These are phyloP conservation scores for Pyrrhosoma nymphula DNA, from an alignment of 2,888 invertebrate genomes.

Conservation along the genomic window DNA sequence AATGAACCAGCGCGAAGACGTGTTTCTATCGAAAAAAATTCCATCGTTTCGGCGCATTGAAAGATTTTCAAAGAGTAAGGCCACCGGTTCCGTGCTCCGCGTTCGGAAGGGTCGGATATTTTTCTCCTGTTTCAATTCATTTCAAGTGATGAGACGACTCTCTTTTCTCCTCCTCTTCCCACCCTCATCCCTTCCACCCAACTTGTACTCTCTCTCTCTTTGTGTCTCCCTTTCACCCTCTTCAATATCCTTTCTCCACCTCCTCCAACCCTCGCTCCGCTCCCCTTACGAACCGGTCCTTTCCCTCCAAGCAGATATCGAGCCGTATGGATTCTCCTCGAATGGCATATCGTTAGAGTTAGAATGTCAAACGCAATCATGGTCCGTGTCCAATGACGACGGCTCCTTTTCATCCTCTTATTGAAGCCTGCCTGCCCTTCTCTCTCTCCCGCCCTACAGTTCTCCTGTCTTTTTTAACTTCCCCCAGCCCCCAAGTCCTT, in stretches of 20 bases:
- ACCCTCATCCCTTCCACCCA: not conserved
- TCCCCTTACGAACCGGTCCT: no score
- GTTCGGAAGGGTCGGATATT: not conserved
- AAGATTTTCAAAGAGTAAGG: no score
- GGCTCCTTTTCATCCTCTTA: conserved; percentile 14
- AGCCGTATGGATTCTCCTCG: conserved; percentile 25
- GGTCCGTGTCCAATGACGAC: conserved; percentile 25
- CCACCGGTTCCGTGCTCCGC: not conserved
- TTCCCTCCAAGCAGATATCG: not conserved
- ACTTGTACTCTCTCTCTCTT: not conserved
- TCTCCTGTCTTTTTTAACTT: not conserved
- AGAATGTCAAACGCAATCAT: conserved; percentile 48
- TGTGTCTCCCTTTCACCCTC: not conserved
- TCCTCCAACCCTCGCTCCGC: not conserved
- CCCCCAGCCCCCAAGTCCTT: no score
- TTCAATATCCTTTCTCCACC: not conserved
- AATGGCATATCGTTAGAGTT: conserved; percentile 37
- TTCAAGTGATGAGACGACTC: not conserved
- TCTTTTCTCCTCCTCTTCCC: not conserved
- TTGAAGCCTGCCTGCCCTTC: not conserved
- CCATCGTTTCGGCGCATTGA: no score
- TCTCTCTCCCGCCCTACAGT: not conserved
- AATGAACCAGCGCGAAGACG: no score
- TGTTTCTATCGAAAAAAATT: no score
- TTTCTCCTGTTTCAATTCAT: not conserved